Evolutionary conservation across 2,888 invertebrate species (phyloP).

Genomic region (Alsophila aescularia): DNA sequence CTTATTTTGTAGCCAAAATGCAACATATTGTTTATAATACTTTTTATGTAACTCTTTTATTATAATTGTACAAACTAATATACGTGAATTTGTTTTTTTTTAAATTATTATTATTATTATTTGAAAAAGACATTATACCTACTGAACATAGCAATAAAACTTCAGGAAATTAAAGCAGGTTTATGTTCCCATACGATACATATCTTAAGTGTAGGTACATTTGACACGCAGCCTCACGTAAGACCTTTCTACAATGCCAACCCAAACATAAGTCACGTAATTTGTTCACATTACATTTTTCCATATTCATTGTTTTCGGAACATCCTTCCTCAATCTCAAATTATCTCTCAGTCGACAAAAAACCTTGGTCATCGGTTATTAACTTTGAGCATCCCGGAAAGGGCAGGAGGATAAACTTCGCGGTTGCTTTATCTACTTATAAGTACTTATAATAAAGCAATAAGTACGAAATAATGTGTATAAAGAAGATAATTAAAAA

Average conservation of each 20-base stretch:
- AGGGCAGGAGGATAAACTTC: slow-evolving; percentile 17
- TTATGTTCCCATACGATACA: slow-evolving; percentile 17
- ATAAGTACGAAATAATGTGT: too few species aligned
- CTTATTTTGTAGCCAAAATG: too few species aligned
- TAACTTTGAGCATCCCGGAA: slow-evolving; percentile 10
- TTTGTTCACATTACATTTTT: slow-evolving; percentile 20
- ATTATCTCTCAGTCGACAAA: slow-evolving; percentile 16
- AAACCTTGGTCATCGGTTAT: slow-evolving; percentile 17
- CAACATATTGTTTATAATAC: too few species aligned
- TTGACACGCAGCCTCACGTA: slow-evolving; percentile 1
- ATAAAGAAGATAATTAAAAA: too few species aligned
- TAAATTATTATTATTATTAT: too few species aligned
- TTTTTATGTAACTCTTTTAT: too few species aligned
- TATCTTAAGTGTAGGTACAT: slow-evolving; percentile 1
- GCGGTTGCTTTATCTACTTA: slow-evolving; percentile 8
- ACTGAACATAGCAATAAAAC: too few species aligned
- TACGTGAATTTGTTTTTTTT: too few species aligned
- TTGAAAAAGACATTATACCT: too few species aligned
- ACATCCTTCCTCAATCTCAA: slow-evolving; percentile 22
- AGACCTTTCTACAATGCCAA: slow-evolving; percentile 22
- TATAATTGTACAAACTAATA: too few species aligned
- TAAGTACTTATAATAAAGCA: not conserved
- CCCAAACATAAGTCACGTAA: slow-evolving; percentile 20
- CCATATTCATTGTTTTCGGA: slow-evolving; percentile 18
- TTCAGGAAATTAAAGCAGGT: too few species aligned